phyloP scores from a whole-genome alignment of 2,797 vertebrate species.

The Enteromius viviparus region DNA sequence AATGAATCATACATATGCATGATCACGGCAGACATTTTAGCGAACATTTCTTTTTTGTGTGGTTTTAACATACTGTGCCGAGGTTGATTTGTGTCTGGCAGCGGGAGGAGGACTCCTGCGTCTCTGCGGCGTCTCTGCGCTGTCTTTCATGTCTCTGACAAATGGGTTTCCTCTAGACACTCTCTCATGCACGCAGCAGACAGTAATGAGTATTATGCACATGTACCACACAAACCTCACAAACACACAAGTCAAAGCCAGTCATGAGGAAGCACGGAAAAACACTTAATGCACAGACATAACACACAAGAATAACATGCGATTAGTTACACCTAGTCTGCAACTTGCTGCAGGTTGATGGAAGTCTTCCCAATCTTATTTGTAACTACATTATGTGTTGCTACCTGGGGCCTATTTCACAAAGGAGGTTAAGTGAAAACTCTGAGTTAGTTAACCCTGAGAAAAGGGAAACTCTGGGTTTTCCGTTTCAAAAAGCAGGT shows the following conservation, averaged over 20 bases:
- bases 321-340: conserved; percentile 13
- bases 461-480: too few species aligned
- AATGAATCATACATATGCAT: conserved; percentile 45
- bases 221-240: conserved; percentile 32
- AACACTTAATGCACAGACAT: conserved; percentile 26
- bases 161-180: conserved; percentile 45
- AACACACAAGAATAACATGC: conserved; percentile 18
- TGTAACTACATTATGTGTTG: neutral
- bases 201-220: conserved; percentile 23
- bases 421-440: too few species aligned
- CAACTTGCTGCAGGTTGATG: neutral
- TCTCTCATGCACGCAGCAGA: conserved; percentile 42
- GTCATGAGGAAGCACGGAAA: conserved; percentile 16
- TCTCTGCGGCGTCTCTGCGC: conserved; percentile 20
- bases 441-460: too few species aligned
- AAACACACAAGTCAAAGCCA: conserved; percentile 31
- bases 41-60: neutral
- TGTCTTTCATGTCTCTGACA: conserved; percentile 47
- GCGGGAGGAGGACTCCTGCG: conserved; percentile 19
- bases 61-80: conserved; percentile 24
- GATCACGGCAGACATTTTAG: conserved; percentile 27
- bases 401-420: too few species aligned
- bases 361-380: neutral
- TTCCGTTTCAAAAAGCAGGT: too few species aligned
- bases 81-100: conserved; percentile 34